Percentiles rank a stretch among this genome's conserved stretches.
Conservation (phyloP, 2,888 invertebrate genomes). For the Pyralis farinalis region DNA sequence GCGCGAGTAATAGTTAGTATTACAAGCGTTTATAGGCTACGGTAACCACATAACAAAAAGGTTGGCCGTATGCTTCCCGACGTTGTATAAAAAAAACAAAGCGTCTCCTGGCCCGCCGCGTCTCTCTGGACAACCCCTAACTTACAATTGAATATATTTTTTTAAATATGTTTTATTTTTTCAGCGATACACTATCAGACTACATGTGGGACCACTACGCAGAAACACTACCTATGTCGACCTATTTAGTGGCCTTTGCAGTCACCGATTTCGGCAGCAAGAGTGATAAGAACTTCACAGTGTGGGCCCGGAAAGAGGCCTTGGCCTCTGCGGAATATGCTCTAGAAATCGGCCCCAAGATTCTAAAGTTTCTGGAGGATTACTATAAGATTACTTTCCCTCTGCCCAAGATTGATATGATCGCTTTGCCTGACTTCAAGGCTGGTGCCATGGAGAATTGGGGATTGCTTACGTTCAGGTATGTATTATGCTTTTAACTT, state of each 20-base stretch:
- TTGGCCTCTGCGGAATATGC: constrained; percentile 88
- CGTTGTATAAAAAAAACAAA: too few relatives aligned
- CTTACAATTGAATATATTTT: too few relatives aligned
- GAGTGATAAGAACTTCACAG: constrained; percentile 81
- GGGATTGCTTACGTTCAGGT: constrained; percentile 90
- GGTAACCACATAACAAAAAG: too few relatives aligned
- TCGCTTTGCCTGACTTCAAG: constrained; percentile 94
- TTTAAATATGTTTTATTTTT: constrained; percentile 15
- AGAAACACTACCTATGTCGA: constrained; percentile 92
- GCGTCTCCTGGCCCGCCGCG: too few relatives aligned
- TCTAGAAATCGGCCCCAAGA: constrained; percentile 86
- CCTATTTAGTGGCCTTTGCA: constrained; percentile 92
- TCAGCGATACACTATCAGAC: constrained; percentile 77
- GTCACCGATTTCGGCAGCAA: constrained; percentile 87
- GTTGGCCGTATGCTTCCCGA: too few relatives aligned
- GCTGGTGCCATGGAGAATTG: constrained; percentile 96
- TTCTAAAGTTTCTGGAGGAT: constrained; percentile 85
- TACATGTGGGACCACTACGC: constrained; percentile 90
- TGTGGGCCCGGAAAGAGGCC: constrained; percentile 87
- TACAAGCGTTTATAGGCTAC: too few relatives aligned
- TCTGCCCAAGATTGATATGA: constrained; percentile 93
- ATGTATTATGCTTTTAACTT: constrained; percentile 14
- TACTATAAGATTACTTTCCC: constrained; percentile 90
- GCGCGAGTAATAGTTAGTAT: too few relatives aligned
- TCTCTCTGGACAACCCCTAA: too few relatives aligned